These are phyloP conservation scores for Lerema accius DNA, from an alignment of 1,140 invertebrate genomes.

Conservation along the genomic window DNA sequence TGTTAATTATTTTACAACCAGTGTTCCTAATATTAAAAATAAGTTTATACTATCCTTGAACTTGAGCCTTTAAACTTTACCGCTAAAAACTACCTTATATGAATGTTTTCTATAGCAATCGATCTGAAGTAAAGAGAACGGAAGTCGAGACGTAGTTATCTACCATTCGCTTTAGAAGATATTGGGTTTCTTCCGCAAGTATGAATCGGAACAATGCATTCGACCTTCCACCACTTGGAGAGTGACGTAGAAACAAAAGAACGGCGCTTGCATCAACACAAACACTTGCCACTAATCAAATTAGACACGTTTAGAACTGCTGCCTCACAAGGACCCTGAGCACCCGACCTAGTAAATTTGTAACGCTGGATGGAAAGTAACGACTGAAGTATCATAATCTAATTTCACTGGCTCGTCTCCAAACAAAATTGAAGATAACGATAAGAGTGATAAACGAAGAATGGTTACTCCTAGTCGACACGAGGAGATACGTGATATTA, in stretches of 20 bases:
- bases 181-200: conserved; percentile 12
- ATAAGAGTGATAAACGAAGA: neutral
- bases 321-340: conserved; percentile 4
- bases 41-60: too few species aligned
- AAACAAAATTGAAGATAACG: conserved; percentile 1
- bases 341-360: neutral
- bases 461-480: neutral
- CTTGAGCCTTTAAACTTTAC: too few species aligned
- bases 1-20: too few species aligned
- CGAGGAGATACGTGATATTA: neutral
- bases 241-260: conserved; percentile 10
- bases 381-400: neutral
- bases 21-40: too few species aligned
- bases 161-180: neutral
- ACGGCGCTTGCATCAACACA: conserved; percentile 19
- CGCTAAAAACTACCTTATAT: too few species aligned
- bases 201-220: conserved; percentile 6
- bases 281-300: conserved; percentile 23
- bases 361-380: neutral
- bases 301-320: conserved; percentile 26
- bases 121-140: conserved; percentile 1
- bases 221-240: conserved; percentile 9
- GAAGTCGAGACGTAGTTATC: neutral
- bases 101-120: neutral
- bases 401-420: neutral